phyloP scores from a whole-genome alignment of 2,797 vertebrate genomes.

The Neosilurus hyrtlii region DNA sequence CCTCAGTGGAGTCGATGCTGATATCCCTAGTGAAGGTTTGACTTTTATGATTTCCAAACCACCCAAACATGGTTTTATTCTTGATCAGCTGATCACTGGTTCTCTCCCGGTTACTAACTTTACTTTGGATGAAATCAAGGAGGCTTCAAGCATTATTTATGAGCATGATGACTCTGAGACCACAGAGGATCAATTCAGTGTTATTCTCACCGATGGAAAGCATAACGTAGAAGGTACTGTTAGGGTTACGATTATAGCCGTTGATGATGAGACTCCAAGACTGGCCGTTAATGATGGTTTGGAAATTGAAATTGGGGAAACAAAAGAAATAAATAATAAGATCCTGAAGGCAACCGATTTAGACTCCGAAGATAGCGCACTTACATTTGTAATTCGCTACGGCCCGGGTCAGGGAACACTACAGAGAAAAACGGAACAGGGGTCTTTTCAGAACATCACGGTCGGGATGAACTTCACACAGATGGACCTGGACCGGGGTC shows the following conservation, averaged over 20 bases:
- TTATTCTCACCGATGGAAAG: constrained; percentile 86
- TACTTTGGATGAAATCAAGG: constrained; percentile 84
- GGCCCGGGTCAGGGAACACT: constrained; percentile 85
- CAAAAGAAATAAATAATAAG: constrained; percentile 79
- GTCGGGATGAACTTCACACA: constrained; percentile 94
- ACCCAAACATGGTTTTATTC: constrained; percentile 83
- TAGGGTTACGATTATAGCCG: constrained; percentile 80
- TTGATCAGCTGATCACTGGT: constrained; percentile 85
- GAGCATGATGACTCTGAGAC: constrained; percentile 95
- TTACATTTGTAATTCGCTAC: constrained; percentile 79
- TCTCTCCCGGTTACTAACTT: constrained; percentile 83
- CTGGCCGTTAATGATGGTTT: constrained; percentile 89
- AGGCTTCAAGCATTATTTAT: constrained; percentile 90
- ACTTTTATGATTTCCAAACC: constrained; percentile 80
- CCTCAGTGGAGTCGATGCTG: constrained; percentile 82
- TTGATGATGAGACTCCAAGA: constrained; percentile 92
- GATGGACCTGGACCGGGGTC: constrained; percentile 80
- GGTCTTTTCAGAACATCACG: constrained; percentile 81
- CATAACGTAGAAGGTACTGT: constrained; percentile 77
- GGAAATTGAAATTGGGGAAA: constrained; percentile 85
- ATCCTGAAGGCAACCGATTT: constrained; percentile 90
- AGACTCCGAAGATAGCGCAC: constrained; percentile 86
- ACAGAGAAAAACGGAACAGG: constrained; percentile 71
- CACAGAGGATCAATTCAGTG: constrained; percentile 85
- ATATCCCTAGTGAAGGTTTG: constrained; percentile 81